Percentiles rank a stretch among this genome's conserved stretches.
Conservation (phyloP, 30 jellyfish, hydroid and myxozoan genomes). For the Chrysaora quinquecirrha region DNA sequence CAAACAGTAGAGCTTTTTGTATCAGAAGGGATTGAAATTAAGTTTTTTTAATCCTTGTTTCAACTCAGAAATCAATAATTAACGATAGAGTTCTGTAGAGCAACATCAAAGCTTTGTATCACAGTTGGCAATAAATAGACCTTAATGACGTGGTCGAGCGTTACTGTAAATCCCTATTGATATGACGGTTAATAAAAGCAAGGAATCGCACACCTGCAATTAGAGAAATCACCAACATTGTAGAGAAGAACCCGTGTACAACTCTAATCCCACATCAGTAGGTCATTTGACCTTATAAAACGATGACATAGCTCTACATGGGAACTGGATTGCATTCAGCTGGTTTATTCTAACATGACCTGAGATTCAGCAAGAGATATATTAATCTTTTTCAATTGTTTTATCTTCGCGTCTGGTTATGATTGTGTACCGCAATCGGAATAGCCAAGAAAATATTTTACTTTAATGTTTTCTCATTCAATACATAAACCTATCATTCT, state of each 20-base stretch:
- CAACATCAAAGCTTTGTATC: slow-evolving; percentile 33
- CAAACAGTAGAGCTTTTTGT: slow-evolving; percentile 40
- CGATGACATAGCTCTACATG: slow-evolving; percentile 69
- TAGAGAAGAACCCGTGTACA: slow-evolving; percentile 55
- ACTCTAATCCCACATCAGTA: slow-evolving; percentile 54
- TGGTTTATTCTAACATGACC: slow-evolving; percentile 67
- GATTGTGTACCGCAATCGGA: slow-evolving; percentile 56
- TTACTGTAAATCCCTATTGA: slow-evolving; percentile 63
- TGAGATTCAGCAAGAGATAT: slow-evolving; percentile 40
- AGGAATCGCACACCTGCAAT: slow-evolving; percentile 70
- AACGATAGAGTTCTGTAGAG: slow-evolving; percentile 24
- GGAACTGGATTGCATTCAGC: slow-evolving; percentile 44
- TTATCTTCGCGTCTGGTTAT: slow-evolving; percentile 66
- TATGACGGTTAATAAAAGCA: slow-evolving; percentile 58
- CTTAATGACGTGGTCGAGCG: slow-evolving; percentile 47
- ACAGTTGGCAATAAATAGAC: slow-evolving; percentile 60
- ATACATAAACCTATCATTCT: too few species aligned
- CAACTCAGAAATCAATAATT: slow-evolving; percentile 47
- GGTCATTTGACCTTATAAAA: slow-evolving; percentile 78
- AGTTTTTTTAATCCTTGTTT: slow-evolving; percentile 48
- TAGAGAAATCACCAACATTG: slow-evolving; percentile 50
- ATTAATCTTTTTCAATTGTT: slow-evolving; percentile 54
- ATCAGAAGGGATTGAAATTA: slow-evolving; percentile 51
- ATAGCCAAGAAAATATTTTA: slow-evolving; percentile 75
- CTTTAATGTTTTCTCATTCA: too few species aligned